phyloP scores from a whole-genome alignment of 2,888 invertebrate species.

The Drosophila anomalata region DNA sequence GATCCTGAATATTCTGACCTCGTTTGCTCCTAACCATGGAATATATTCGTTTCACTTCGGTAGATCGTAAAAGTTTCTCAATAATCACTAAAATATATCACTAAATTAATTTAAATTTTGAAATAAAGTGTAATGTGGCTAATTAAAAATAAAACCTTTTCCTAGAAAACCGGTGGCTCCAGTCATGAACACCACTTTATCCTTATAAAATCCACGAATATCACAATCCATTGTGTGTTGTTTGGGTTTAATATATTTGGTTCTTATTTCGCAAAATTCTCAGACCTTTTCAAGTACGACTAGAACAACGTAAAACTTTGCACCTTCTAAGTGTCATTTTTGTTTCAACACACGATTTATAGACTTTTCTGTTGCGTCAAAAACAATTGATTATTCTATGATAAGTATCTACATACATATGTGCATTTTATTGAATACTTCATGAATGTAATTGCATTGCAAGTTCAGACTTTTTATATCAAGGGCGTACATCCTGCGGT shows the following conservation, averaged over 20 bases:
- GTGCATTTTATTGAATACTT: background rate
- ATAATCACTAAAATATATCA: constrained; percentile 46
- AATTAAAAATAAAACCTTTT: background rate
- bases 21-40: constrained; percentile 86
- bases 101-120: background rate
- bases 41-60: constrained; percentile 85
- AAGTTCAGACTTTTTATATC: too few species aligned
- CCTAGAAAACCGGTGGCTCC: constrained; percentile 86
- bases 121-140: too few species aligned
- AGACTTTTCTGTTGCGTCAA: background rate
- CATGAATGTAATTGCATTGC: constrained; percentile 41
- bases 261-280: background rate
- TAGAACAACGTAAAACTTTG: background rate
- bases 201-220: constrained; percentile 86
- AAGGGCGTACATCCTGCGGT: constrained; percentile 82
- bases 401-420: background rate
- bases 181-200: constrained; percentile 86
- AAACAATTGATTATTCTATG: constrained; percentile 89
- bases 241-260: background rate
- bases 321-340: background rate
- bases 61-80: constrained; percentile 81
- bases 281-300: background rate
- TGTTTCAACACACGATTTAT: background rate
- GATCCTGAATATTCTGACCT: constrained; percentile 86
- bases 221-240: constrained; percentile 53